Conservation (phyloP, 2,888 invertebrate species). For the Orthonychiurus folsomi region DNA sequence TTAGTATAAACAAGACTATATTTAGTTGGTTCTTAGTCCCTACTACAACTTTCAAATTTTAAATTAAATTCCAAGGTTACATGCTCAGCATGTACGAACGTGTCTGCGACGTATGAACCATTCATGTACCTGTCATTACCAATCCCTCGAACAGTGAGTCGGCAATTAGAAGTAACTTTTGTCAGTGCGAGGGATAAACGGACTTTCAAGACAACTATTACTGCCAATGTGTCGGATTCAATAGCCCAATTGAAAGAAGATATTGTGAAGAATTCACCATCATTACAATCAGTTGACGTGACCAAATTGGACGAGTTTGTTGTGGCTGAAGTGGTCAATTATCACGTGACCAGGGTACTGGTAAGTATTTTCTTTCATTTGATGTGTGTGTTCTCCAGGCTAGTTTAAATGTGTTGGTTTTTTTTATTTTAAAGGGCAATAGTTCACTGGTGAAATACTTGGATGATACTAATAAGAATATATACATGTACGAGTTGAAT, state of each 20-base stretch:
- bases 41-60: too few relatives aligned
- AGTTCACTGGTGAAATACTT: slow-evolving; percentile 49
- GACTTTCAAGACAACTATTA: slow-evolving; percentile 33
- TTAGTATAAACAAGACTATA: slow-evolving; percentile 1
- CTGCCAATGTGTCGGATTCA: not conserved
- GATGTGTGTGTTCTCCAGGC: not conserved
- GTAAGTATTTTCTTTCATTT: slow-evolving; percentile 43
- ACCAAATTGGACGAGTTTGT: slow-evolving; percentile 44
- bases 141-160: slow-evolving; percentile 46
- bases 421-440: slow-evolving; percentile 48
- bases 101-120: slow-evolving; percentile 57
- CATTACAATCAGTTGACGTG: not conserved
- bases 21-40: not conserved
- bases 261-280: slow-evolving; percentile 43
- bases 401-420: slow-evolving; percentile 1
- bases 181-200: slow-evolving; percentile 47
- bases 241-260: slow-evolving; percentile 49
- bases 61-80: slow-evolving; percentile 49
- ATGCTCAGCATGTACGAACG: slow-evolving; percentile 53
- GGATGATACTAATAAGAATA: slow-evolving; percentile 46
- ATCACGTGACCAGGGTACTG: slow-evolving; percentile 53
- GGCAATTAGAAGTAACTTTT: slow-evolving; percentile 47
- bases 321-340: slow-evolving; percentile 53
- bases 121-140: slow-evolving; percentile 61
- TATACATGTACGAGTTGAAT: slow-evolving; percentile 37